phyloP scores from a whole-genome alignment of 2,888 invertebrate species.

The Eristalis tenax region DNA sequence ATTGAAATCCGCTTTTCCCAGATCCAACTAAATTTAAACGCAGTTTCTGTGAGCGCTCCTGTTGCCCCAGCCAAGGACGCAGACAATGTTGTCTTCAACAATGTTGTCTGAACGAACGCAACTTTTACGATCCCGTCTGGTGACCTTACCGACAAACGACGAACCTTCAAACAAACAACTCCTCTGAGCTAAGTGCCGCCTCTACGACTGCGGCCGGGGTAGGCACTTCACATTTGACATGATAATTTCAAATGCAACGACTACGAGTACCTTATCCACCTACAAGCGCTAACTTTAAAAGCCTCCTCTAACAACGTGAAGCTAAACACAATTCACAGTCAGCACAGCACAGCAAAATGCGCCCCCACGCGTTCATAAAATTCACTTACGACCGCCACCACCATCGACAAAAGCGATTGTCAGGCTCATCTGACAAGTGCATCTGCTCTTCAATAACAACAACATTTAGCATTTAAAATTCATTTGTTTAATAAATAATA shows the following conservation, averaged over 20 bases:
- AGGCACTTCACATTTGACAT: constrained; percentile 7
- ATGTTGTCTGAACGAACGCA: neutral
- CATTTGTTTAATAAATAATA: constrained; percentile 69
- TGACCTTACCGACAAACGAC: neutral
- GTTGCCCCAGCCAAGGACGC: neutral
- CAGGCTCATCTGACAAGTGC: constrained; percentile 62
- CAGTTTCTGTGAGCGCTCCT: no score
- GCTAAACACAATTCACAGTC: constrained; percentile 38
- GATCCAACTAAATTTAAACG: no score
- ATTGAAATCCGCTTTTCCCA: no score
- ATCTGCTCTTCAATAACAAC: constrained; percentile 65
- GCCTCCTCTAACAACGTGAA: constrained; percentile 50
- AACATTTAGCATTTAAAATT: constrained; percentile 61
- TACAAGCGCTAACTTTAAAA: constrained; percentile 36
- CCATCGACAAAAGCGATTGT: constrained; percentile 27
- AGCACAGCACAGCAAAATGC: constrained; percentile 12
- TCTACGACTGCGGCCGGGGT: neutral
- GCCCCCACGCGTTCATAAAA: constrained; percentile 23
- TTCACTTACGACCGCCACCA: constrained; percentile 34
- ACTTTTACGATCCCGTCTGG: neutral
- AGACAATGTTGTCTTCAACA: neutral
- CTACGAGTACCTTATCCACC: constrained; percentile 42
- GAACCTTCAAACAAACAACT: neutral
- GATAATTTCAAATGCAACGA: constrained; percentile 50
- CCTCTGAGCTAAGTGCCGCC: neutral